These are phyloP conservation scores for Stomorhina lunata DNA, from an alignment of 2,888 invertebrate species.

Conservation along the genomic window DNA sequence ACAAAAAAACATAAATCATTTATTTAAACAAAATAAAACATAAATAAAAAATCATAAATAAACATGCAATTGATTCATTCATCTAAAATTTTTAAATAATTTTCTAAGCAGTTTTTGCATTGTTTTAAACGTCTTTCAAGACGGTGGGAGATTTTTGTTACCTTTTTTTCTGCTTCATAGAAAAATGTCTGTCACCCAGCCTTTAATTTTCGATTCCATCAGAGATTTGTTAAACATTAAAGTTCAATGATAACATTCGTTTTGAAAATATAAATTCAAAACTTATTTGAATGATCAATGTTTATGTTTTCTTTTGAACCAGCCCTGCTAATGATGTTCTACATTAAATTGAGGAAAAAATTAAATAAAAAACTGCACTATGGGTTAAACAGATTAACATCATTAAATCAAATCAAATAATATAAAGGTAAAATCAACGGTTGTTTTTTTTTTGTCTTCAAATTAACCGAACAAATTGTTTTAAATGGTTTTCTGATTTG, in stretches of 20 bases:
- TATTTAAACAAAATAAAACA: constrained; percentile 39
- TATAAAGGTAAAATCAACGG: constrained; percentile 3
- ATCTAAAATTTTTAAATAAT: constrained; percentile 11
- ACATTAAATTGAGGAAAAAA: no score
- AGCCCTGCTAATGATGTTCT: constrained; percentile 48
- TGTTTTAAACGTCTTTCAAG: constrained; percentile 4
- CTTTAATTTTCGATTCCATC: neutral
- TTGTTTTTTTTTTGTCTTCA: neutral
- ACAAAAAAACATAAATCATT: constrained; percentile 63
- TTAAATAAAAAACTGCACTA: constrained; percentile 30
- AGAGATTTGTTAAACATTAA: constrained; percentile 22
- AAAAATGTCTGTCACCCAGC: constrained; percentile 38
- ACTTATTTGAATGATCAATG: neutral
- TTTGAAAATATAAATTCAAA: neutral
- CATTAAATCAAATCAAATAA: constrained; percentile 45
- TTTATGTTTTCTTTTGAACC: constrained; percentile 1
- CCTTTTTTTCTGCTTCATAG: neutral
- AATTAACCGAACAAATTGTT: constrained; percentile 53
- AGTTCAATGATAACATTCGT: constrained; percentile 58
- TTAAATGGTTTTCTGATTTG: constrained; percentile 23
- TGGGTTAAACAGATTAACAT: constrained; percentile 58
- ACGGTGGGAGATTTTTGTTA: constrained; percentile 39
- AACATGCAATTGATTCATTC: constrained; percentile 59
- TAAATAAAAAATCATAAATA: neutral
- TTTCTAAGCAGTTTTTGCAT: neutral